Evolutionary conservation across 2,797 vertebrate species (phyloP), one percentile per base, ranked within the genome.

Genomic region (Myotis planiceps): DNA sequence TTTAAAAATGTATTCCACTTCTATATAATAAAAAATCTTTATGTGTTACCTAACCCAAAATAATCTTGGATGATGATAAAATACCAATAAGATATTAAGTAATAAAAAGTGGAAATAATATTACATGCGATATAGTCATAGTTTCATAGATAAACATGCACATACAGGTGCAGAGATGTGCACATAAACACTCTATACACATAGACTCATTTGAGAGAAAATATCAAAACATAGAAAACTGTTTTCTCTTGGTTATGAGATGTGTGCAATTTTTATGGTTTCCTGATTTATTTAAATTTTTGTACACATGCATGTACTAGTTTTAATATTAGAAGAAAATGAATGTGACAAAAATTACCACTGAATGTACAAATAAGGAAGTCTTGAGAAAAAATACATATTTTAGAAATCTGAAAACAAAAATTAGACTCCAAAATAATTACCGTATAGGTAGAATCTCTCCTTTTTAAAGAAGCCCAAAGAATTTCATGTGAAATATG

Each of bases 321-420:
- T 16, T 83, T 71, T 87, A 72, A 74, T 39, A 68, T 78, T 39
- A 53, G 10, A 66, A 53, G 7, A 93, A 93, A 95, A 51, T 27
- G n/a, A 74, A 0, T 8, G 55, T 25, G 23, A 90, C 10, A 63
- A 53, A 47, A 42, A n/a, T 92, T 71, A 78, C 74, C 21, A 65
- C 2, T 51, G 21, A 81, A 93, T 81, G 85, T 58, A 49, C 8
- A 94, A 89, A 79, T 87, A 49, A 83, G 76, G 19, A 86, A 90
- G 34, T 19, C 63, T 32, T 65, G n/a, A 12, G 90, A 90, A 88
- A 65, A 63, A 4, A 29, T 49, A 45, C 3, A 25, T 63, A 5
- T 74, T 92, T 51, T 29, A 53, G 27, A 9, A 65, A 76, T 78
- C 37, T 66, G 29, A 95, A 21, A 32, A 84, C 21, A 88, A 53